Evolutionary conservation across 2,888 invertebrate species (phyloP), one percentile per base, ranked within the genome.

Genomic region (Steromphala cineraria): DNA sequence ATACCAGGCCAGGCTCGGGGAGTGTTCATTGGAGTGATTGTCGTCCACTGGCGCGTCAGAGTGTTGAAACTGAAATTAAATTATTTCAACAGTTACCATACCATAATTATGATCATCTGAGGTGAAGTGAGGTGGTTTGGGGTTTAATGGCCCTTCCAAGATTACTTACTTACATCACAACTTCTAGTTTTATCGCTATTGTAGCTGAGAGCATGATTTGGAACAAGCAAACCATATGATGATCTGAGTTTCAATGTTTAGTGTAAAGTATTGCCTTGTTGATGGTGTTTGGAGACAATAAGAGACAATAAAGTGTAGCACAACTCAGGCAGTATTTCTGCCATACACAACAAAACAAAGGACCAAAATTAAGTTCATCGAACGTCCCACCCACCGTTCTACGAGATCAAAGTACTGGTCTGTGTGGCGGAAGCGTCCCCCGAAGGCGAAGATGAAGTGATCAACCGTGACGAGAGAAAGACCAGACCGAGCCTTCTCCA

Each of bases 401-500:
- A 91, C 91, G 5, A 91, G 81, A 84, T 92, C 89, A 86, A 90
- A 92, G 82, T 92, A 92, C 81, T 90, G 91, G 78, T 92, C 92
- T 17, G 89, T 89, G 81, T 91, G 90, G 53, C 92, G 84, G 80
- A 89, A 90, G 17, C 92, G 86, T 10, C 92, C 92, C 53, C 92
- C 92, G 80, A 92, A 90, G 28, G 91, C 92, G 82, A 88, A 92
- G 62, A 92, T 87, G 79, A 87, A 90, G 81, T 92, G 90, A 81
- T 92, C 92, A 36, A 92, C 86, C 7, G 91, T 86, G n/a, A 91
- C 91, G 79, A 92, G 85, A 0, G 89, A 87, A 24, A 92, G 87
- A 19, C 92, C 92, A 0, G 92, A 92, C 17, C 92, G 86, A 0
- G 92, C 92, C 80, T 92, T 92, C 81, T 92, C 92, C 92, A 92